These are phyloP conservation scores for Gymnorhina tibicen DNA, from an alignment of 2,113 vertebrate genomes.

Conservation along the genomic window DNA sequence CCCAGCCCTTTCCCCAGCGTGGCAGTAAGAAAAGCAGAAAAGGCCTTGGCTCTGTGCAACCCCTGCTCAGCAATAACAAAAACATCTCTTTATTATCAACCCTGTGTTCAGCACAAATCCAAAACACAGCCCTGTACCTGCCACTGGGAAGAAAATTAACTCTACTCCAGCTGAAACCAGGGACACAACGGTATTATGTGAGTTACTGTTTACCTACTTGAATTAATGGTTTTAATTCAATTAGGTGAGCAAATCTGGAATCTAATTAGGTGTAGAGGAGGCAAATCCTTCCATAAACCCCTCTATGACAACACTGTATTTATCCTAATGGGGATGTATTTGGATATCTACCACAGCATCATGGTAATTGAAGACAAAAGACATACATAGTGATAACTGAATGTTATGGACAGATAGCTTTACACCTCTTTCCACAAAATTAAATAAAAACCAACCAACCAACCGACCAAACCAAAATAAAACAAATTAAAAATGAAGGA, in stretches of 20 bases:
- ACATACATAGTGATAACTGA: neutral
- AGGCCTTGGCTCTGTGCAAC: neutral
- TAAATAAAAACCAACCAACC: no score
- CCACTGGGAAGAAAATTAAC: neutral
- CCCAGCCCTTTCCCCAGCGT: accelerated
- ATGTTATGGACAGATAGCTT: neutral
- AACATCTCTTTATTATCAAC: neutral
- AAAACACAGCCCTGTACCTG: accelerated
- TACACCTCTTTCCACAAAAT: neutral
- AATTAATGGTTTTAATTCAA: neutral
- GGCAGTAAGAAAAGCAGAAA: neutral
- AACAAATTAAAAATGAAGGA: neutral
- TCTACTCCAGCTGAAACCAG: neutral
- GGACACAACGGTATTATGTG: neutral
- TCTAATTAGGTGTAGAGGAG: neutral
- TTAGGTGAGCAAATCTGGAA: neutral
- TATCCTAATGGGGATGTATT: neutral
- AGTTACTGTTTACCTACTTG: neutral
- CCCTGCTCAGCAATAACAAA: neutral
- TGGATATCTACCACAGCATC: neutral
- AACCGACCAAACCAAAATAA: neutral
- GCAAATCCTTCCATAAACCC: neutral
- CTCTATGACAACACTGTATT: neutral
- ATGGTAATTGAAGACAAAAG: neutral
- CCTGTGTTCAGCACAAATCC: neutral